Base-by-base conservation (phyloP, 2,113 vertebrate genomes). In the Chaetodon auriga region DNA sequence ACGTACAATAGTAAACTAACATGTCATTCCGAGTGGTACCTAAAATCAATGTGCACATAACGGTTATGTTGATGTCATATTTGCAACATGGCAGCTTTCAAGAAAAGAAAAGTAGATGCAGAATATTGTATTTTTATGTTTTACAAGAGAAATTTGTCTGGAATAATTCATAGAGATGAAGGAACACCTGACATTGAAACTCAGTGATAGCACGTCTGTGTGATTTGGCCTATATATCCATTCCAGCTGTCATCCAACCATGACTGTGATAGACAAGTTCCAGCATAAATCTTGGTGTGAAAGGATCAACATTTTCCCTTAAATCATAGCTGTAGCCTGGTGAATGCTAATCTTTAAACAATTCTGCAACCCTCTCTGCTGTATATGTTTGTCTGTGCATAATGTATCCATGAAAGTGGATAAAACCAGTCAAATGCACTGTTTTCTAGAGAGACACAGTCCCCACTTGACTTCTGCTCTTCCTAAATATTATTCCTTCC, bases 401-500 rank as follows among this genome's bases (percentile, higher is more conserved):
- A 21, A 43, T 68, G 19, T 43, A 7, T 73, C 23, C 46, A 7
- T 70, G 41, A 58, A 53, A 74, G 5, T 58, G 54, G 19, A 12
- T 9, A 7, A 45, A 19, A 25, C 57, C 21, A 36, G 30, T 57
- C 54, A 77, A 49, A 62, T 57, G n/a, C 14, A 51, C 48, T 49
- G 41, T 38, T 21, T 72, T 70, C 13, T 30, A 54, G 76, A 48
- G 41, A 68, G 35, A 85, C 23, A 78, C 72, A 70, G 54, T 49
- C 45, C 16, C 25, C 14, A 43, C 65, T 80, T 83, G 76, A 72
- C 62, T 75, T 68, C 49, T 79, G 36, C 68, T 19, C 38, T 78
- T 11, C 11, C 2, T 74, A 82, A 84, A 85, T 73, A 68, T 83
- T 55, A 70, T 81, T 83, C 36, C 41, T 65, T 80, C 41, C 63